Base-by-base conservation (phyloP, 2,888 invertebrate species). In the Germaria angustata region DNA sequence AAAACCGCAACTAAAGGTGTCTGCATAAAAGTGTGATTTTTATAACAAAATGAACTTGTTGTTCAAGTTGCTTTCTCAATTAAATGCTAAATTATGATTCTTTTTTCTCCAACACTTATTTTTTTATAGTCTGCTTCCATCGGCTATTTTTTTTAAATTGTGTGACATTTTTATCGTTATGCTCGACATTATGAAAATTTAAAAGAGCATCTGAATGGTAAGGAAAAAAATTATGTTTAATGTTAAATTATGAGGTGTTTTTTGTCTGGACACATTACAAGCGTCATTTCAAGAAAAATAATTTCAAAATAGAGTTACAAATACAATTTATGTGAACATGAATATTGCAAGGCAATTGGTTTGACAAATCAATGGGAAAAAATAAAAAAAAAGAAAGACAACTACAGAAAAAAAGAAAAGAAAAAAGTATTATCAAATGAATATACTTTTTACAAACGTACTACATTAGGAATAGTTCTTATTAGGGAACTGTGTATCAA, bases 51-150 rank as follows among this genome's bases (percentile, higher is more conserved):
- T 69, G 61, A 69, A 57, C 72, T 79, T 72, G 81, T 73, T 66
- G 79, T 44, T 80, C 57, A 63, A 66, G 51, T 71, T 73, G 73
- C 53, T 73, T 72, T 76, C 84, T 84, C 85, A 86, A 86, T 86
- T 84, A 85, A 86, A 85, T 85, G 84, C 85, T 85, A 85, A 86
- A 84, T 85, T 85, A 86, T 86, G 84, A 69, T 41, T 41, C 13
- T 39, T 59, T 69, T 69, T 76, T 55, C 46, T 63, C 6, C 28
- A 28, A 28, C 28, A 11, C 9, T 75, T 41, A 49, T 36, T 41
- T 59, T 41, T 39, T 28, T 28, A 6, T 68, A 15, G 15, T 17
- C 15, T 41, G 53, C 41, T 11, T 55, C 11, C 24, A 4, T n/a
- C 28, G 28, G 7, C 46, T 46, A 34, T 28, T 44, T 41, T 72